phyloP scores from a whole-genome alignment of 2,888 invertebrate species.

The Metalampra italica region DNA sequence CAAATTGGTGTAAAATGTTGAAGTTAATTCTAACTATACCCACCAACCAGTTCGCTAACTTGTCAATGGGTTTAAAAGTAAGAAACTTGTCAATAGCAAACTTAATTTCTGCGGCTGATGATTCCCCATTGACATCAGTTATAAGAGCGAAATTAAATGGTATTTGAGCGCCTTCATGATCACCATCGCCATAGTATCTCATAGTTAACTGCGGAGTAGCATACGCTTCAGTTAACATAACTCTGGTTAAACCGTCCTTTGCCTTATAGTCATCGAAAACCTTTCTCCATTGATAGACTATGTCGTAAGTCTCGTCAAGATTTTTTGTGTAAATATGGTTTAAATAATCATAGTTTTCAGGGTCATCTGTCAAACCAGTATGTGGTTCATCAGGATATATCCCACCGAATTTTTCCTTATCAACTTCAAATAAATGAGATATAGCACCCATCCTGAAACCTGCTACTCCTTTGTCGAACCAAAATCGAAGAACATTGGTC shows the following conservation, averaged over 20 bases:
- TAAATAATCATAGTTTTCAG: slow-evolving; percentile 75
- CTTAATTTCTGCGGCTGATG: slow-evolving; percentile 80
- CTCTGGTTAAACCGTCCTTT: slow-evolving; percentile 66
- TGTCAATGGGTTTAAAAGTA: slow-evolving; percentile 78
- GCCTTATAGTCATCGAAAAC: slow-evolving; percentile 78
- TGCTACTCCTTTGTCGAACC: slow-evolving; percentile 91
- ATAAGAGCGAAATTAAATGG: slow-evolving; percentile 89
- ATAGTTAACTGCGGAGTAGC: slow-evolving; percentile 78
- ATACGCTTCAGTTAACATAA: slow-evolving; percentile 89
- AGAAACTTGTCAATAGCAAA: slow-evolving; percentile 81
- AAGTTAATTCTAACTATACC: slow-evolving; percentile 38
- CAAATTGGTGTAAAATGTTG: no score
- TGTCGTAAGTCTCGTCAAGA: slow-evolving; percentile 78
- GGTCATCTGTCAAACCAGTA: slow-evolving; percentile 55
- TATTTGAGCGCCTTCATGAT: slow-evolving; percentile 82
- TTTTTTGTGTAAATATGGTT: slow-evolving; percentile 82
- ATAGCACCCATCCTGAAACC: slow-evolving; percentile 93
- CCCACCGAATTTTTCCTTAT: slow-evolving; percentile 57
- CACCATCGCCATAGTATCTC: slow-evolving; percentile 81
- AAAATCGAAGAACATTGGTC: slow-evolving; percentile 85
- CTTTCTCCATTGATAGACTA: slow-evolving; percentile 82
- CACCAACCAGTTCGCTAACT: slow-evolving; percentile 88
- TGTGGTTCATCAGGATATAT: slow-evolving; percentile 77
- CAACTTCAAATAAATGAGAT: slow-evolving; percentile 80
- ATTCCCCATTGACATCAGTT: slow-evolving; percentile 73